Conservation (phyloP, 2,797 vertebrate genomes). For the Molossus alvarezi region DNA sequence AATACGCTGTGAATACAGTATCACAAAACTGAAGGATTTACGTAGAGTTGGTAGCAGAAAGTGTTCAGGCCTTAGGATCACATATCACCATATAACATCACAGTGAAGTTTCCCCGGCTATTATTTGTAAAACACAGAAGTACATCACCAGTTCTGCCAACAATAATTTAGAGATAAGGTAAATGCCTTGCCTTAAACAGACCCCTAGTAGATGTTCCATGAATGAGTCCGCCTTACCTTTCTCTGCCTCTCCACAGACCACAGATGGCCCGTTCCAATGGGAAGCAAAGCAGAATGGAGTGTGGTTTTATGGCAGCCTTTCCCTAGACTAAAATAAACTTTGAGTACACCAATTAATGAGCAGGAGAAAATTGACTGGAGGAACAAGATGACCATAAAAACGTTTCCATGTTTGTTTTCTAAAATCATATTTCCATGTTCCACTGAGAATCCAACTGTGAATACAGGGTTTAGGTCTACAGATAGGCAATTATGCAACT, state of each 20-base stretch:
- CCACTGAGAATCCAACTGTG: neutral
- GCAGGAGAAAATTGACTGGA: neutral
- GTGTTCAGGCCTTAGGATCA: neutral
- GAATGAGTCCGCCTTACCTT: neutral
- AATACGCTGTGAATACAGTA: neutral
- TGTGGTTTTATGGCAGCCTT: neutral
- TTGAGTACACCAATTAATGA: neutral
- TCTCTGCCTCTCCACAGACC: neutral
- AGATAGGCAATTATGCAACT: slow-evolving; percentile 26
- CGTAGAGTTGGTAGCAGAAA: neutral
- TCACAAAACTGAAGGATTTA: slow-evolving; percentile 8
- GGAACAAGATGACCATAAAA: neutral
- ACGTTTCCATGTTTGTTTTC: slow-evolving; percentile 12
- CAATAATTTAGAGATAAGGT: slow-evolving; percentile 24
- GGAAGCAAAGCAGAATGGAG: neutral
- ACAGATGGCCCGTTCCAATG: neutral
- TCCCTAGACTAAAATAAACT: neutral
- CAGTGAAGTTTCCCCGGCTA: neutral
- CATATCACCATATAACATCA: neutral
- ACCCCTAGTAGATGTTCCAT: neutral
- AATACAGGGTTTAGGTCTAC: neutral
- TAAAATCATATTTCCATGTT: slow-evolving; percentile 43
- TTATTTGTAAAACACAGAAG: slow-evolving; percentile 3
- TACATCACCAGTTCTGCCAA: neutral
- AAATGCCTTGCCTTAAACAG: neutral